phyloP scores from a whole-genome alignment of 92 coral and sea anemone genomes.

The Epizoanthus illoricatus region DNA sequence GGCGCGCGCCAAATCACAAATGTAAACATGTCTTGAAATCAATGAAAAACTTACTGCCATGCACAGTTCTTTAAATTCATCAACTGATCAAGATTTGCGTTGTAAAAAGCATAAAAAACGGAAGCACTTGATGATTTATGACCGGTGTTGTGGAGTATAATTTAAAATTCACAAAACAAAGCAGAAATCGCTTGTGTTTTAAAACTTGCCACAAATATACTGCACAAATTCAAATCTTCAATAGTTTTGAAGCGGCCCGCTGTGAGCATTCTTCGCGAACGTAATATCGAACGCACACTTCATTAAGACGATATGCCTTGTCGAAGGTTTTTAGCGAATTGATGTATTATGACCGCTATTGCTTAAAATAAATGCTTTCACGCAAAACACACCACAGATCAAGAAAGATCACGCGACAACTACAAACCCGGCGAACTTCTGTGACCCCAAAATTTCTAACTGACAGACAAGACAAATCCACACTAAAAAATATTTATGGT shows the following conservation, averaged over 20 bases:
- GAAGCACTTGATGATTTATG: background rate
- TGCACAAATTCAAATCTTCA: background rate
- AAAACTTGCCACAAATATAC: background rate
- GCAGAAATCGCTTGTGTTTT: conserved; percentile 2
- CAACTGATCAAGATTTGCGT: no score
- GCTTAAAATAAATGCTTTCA: conserved; percentile 29
- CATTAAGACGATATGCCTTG: background rate
- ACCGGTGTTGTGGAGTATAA: conserved; percentile 4
- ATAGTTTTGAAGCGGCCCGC: background rate
- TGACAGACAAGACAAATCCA: conserved; percentile 10
- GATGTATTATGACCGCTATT: conserved; percentile 29
- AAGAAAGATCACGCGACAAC: conserved; percentile 39
- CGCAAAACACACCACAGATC: conserved; percentile 35
- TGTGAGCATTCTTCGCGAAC: background rate
- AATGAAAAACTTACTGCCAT: background rate
- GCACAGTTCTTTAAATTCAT: no score
- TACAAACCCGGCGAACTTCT: background rate
- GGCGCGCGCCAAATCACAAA: background rate
- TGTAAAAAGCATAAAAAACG: background rate
- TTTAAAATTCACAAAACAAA: background rate
- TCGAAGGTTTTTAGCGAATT: conserved; percentile 9
- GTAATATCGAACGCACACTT: background rate
- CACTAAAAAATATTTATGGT: background rate
- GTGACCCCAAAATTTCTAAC: background rate
- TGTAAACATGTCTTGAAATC: conserved; percentile 27